Conservation (phyloP, 2,113 vertebrate species). For the Abramis brama region DNA sequence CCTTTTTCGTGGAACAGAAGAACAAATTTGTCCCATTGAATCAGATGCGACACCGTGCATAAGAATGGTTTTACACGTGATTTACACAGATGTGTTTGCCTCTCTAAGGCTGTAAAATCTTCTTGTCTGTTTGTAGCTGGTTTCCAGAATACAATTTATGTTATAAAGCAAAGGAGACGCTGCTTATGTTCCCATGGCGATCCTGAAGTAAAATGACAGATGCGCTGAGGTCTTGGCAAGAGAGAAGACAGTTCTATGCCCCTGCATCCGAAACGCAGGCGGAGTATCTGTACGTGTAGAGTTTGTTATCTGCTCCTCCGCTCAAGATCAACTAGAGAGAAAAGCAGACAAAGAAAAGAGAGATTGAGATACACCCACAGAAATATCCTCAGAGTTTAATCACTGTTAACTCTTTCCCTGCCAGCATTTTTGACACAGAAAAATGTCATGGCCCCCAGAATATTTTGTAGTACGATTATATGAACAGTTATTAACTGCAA, state of each 20-base stretch:
- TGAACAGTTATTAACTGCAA: too few species aligned
- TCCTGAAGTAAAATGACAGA: not conserved
- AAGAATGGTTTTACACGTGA: not conserved
- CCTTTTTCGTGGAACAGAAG: not conserved
- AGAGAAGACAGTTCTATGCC: slow-evolving; percentile 71
- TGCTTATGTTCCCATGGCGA: not conserved
- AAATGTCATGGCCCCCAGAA: too few species aligned
- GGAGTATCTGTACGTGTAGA: slow-evolving; percentile 93
- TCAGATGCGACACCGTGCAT: not conserved
- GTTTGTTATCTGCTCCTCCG: slow-evolving; percentile 96
- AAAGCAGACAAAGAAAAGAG: not conserved
- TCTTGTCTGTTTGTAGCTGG: not conserved
- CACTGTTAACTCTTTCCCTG: too few species aligned
- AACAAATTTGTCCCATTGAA: not conserved
- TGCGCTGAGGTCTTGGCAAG: not conserved
- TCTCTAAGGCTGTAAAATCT: not conserved
- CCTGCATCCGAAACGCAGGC: slow-evolving; percentile 82
- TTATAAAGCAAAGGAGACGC: not conserved
- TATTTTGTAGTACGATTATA: too few species aligned
- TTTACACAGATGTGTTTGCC: not conserved
- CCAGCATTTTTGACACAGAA: too few species aligned
- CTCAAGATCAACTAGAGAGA: slow-evolving; percentile 87
- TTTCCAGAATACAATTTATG: too few species aligned
- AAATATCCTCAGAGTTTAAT: not conserved
- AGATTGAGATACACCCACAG: not conserved